phyloP scores from a whole-genome alignment of 2,797 vertebrate species.

The Pelochelys cantorii region DNA sequence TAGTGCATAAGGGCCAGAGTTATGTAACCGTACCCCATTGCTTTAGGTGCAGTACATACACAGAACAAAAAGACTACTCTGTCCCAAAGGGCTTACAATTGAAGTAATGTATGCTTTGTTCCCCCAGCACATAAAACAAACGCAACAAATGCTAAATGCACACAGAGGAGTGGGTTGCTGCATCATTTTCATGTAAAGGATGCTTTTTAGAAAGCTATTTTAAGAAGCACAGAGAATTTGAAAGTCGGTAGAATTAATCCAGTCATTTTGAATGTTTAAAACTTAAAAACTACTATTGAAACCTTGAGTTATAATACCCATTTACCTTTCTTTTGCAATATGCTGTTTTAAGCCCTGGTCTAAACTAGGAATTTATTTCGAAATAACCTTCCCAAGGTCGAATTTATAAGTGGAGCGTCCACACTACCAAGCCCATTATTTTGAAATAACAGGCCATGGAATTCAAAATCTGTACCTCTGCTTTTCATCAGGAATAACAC shows the following conservation, averaged over 20 bases:
- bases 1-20: neutral
- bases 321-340: neutral
- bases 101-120: neutral
- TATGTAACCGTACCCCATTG: neutral
- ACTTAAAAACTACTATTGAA: neutral
- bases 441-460: too few species aligned
- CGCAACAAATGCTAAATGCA: neutral
- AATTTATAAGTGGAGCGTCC: too few species aligned
- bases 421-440: too few species aligned
- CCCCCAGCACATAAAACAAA: neutral
- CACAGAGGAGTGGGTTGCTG: neutral
- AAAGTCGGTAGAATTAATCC: neutral
- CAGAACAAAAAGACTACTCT: neutral
- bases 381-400: too few species aligned
- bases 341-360: neutral
- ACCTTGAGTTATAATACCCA: neutral
- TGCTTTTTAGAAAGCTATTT: neutral
- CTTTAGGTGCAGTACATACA: neutral
- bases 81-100: neutral
- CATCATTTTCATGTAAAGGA: neutral
- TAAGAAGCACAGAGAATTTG: neutral
- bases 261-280: neutral
- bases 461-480: too few species aligned
- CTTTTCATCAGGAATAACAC: too few species aligned
- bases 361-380: too few species aligned